Base-by-base conservation (phyloP, 2,797 vertebrate species). In the Molossus alvarezi region DNA sequence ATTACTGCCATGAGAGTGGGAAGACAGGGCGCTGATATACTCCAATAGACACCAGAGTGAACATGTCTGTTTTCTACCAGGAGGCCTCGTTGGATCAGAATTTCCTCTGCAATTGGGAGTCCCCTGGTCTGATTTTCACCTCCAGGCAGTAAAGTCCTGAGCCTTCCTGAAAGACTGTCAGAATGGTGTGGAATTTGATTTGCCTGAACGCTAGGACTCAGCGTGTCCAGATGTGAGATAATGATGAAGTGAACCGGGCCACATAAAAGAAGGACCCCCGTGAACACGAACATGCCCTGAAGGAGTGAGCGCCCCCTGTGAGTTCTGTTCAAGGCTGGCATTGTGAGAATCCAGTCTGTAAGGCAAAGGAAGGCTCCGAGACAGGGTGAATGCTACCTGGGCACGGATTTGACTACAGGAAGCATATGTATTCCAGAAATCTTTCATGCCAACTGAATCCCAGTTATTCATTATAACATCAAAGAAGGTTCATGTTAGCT, bases 401-500 rank as follows among this genome's bases (percentile, higher is more conserved):
- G 51, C 15, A 67, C 33, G 3, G 83, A 75, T 85, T 86, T 83
- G 62, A 81, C 82, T 69, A 88, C 20, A 83, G 5, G 21, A 96
- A 90, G 13, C 20, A 23, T 37, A 21, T 17, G 18, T 57, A 57
- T 65, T 90, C 14, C 65, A 60, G n/a, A 95, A 94, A 45, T 89
- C 5, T 5, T 37, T 82, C 27, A 27, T 81, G 71, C 25, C 72
- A 58, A 45, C 29, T 23, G n/a, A 94, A 67, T 60, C 75, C 58
- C n/a, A 83, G 20, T 81, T 65, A 79, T 85, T 15, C 20, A 84
- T 37, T 53, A 51, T 37, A 85, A 76, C 48, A 12, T 41, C 45
- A 87, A 89, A 91, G 58, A 80, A 76, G 21, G 33, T 29, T 60
- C 95, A 51, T 57, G 15, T 84, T 58, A 65, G 72, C 65, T 69